Evolutionary conservation across 2,113 vertebrate genomes (phyloP), one percentile per base, ranked within the genome.

Genomic region (Ailuropoda melanoleuca): DNA sequence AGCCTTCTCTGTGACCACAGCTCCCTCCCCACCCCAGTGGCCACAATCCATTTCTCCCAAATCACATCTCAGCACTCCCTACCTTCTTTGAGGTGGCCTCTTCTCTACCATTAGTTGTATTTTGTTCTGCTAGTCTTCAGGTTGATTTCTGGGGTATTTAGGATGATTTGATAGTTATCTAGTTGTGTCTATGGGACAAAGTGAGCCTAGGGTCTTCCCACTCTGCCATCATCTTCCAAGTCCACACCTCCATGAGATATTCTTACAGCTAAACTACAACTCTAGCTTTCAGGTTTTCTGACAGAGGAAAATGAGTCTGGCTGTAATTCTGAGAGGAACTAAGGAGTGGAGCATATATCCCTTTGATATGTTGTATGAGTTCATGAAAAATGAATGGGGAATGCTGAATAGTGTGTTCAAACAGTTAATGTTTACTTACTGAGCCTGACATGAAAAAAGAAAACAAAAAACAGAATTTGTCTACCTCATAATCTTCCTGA

Each of bases 321-420:
- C 92, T 95, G 68, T 68, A 60, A 88, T 81, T 96, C 92, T 94
- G 70, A 96, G 56, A 96, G 85, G 72, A 14, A 62, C 87, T 84
- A 85, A 98, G 70, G 53, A 93, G 31, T 37, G 24, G 43, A 88
- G 43, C 88, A 91, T 72, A 58, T 24, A 64, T 68, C 48, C 93
- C 77, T 97, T 98, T 96, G 97, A 97, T 98, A 90, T 62, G 60
- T 94, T 92, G 7, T 74, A 55, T 75, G 56, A 37, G 46, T 75
- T 97, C 92, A 97, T 97, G 96, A 97, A 98, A 97, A 97, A 97
- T 96, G 60, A 98, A 96, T 97, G 68, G 81, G 37, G 14, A 90
- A 70, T 43, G 18, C 39, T 48, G 50, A 93, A 75, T 62, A 85
- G n/a, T 75, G 13, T n/a, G 29, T 77, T 77, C 29, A 15, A 97